Evolutionary conservation across 2,888 invertebrate genomes (phyloP).

Genomic region (Plebejus anna): DNA sequence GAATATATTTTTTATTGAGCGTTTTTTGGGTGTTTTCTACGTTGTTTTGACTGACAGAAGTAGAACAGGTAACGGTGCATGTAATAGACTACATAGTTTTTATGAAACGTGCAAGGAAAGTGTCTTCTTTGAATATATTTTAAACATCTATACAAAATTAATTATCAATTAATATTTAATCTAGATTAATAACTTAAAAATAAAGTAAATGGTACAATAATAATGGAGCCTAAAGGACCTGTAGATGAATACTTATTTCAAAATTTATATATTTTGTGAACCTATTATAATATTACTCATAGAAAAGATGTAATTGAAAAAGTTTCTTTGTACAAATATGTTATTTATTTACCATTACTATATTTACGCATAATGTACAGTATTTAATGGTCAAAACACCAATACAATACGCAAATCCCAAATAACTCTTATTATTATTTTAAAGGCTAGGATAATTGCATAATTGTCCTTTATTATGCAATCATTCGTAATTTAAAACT

Average conservation of each 20-base stretch:
- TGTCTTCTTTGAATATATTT: neutral
- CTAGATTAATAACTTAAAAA: neutral
- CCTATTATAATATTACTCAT: no score
- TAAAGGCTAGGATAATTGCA: neutral
- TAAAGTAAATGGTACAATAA: neutral
- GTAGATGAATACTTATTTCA: no score
- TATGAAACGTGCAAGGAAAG: neutral
- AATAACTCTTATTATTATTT: slow-evolving; percentile 7
- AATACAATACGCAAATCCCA: neutral
- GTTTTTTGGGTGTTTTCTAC: slow-evolving; percentile 49
- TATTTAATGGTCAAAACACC: neutral
- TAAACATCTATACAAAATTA: neutral
- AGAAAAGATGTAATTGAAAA: no score
- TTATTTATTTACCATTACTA: no score
- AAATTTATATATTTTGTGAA: no score
- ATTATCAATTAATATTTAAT: no score
- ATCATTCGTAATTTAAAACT: slow-evolving; percentile 19
- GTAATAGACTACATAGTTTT: slow-evolving; percentile 31
- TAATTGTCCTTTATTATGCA: slow-evolving; percentile 18
- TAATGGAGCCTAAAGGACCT: no score
- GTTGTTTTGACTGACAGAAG: slow-evolving; percentile 39
- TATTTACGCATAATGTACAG: neutral
- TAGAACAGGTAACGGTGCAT: slow-evolving; percentile 42
- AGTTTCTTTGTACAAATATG: no score
- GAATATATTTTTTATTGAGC: slow-evolving; percentile 62